phyloP scores from a whole-genome alignment of 1,140 invertebrate species.

The Lanistes nyassanus region DNA sequence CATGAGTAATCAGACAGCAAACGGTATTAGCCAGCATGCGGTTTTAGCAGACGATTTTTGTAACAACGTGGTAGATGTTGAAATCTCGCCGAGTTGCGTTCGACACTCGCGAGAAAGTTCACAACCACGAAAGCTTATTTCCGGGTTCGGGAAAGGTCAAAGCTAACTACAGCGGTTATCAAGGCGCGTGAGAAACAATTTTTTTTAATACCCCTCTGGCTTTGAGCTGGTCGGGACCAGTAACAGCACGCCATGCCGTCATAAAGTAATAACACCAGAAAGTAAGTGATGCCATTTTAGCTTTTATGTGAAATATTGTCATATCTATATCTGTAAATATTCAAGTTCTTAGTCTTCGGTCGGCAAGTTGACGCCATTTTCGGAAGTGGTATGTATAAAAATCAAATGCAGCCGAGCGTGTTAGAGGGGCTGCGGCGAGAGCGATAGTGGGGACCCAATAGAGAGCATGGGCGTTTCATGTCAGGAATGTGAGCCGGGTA shows the following conservation, averaged over 20 bases:
- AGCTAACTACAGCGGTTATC: neutral
- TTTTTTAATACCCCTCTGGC: neutral
- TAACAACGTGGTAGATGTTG: neutral
- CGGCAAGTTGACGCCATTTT: slow-evolving; percentile 22
- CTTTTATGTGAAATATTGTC: neutral
- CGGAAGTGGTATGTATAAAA: slow-evolving; percentile 16
- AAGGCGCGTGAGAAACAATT: neutral
- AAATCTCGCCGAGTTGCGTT: neutral
- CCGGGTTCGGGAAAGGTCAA: slow-evolving; percentile 24
- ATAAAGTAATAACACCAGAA: neutral
- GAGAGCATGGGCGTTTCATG: neutral
- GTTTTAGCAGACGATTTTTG: slow-evolving; percentile 18
- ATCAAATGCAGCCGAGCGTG: slow-evolving; percentile 15
- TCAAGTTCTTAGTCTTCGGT: neutral
- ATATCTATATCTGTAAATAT: slow-evolving; percentile 5
- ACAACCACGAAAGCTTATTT: slow-evolving; percentile 3
- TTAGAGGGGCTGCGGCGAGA: neutral
- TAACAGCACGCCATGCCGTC: neutral
- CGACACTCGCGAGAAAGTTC: slow-evolving; percentile 14
- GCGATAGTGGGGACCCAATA: neutral
- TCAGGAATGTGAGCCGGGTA: too few relatives aligned
- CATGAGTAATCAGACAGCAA: too few relatives aligned
- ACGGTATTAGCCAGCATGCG: too few relatives aligned
- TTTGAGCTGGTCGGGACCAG: neutral
- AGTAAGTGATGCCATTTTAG: neutral